A percentile compares a stretch with the other conserved stretches of the same genome.
Evolutionary conservation across 2,888 invertebrate genomes (phyloP).

Genomic region (Leptopilina drosophilae): DNA sequence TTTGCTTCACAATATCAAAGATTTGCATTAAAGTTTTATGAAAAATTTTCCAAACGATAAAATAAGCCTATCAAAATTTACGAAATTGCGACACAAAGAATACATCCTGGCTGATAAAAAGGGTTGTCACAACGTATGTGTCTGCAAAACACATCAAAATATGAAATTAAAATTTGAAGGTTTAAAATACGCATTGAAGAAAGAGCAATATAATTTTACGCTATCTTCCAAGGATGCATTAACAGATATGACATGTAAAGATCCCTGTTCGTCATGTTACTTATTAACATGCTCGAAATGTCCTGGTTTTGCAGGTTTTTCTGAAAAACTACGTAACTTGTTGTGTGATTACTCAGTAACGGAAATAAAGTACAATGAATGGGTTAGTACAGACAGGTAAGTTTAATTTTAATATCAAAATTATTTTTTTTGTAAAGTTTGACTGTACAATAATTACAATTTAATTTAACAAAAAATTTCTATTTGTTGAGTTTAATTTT

Average conservation of each 20-base stretch:
- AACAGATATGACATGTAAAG: slow-evolving; percentile 35
- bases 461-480: neutral
- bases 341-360: slow-evolving; percentile 1
- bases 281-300: slow-evolving; percentile 22
- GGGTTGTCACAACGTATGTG: no score
- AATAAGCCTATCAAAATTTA: slow-evolving; percentile 22
- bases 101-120: no score
- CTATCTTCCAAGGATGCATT: slow-evolving; percentile 10
- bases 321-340: slow-evolving; percentile 19
- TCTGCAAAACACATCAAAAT: neutral
- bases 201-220: neutral
- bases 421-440: neutral
- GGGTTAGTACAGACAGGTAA: neutral
- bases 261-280: neutral
- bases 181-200: slow-evolving; percentile 12
- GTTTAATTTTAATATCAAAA: neutral
- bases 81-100: slow-evolving; percentile 8
- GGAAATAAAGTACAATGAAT: slow-evolving; percentile 15
- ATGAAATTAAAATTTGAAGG: slow-evolving; percentile 23
- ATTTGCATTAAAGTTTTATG: neutral
- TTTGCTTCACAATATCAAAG: neutral
- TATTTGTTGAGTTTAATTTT: no score
- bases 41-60: slow-evolving; percentile 23
- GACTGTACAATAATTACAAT: neutral
- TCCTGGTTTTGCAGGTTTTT: neutral